These are phyloP conservation scores for Galago senegalensis DNA, from an alignment of 2,797 vertebrate genomes.

Conservation along the genomic window DNA sequence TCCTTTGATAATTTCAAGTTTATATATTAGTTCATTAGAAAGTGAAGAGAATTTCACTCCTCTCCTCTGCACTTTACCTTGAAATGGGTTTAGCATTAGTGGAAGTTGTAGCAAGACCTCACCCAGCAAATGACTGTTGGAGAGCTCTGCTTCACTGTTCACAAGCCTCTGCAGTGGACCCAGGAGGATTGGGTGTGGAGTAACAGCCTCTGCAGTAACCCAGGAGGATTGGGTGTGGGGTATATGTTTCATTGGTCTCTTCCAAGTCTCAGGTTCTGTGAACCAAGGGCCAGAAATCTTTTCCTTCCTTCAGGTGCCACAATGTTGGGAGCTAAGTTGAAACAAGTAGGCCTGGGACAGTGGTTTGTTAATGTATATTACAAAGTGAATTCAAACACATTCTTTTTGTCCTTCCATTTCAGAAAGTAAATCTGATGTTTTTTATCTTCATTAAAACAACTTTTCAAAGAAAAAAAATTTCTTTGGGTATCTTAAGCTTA, in stretches of 20 bases:
- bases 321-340: not conserved
- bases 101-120: not conserved
- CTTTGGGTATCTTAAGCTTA: slow-evolving; percentile 15
- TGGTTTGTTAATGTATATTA: slow-evolving; percentile 59
- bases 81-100: not conserved
- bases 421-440: slow-evolving; percentile 78
- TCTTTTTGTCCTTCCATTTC: slow-evolving; percentile 49
- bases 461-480: slow-evolving; percentile 41
- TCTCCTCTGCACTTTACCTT: not conserved
- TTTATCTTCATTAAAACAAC: slow-evolving; percentile 48
- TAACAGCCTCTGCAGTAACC: not conserved
- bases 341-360: not conserved
- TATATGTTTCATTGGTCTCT: not conserved
- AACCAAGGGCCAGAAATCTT: not conserved
- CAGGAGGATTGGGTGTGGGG: not conserved
- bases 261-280: not conserved
- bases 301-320: not conserved
- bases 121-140: not conserved
- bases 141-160: not conserved
- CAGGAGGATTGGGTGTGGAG: too few species aligned
- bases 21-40: slow-evolving; percentile 46
- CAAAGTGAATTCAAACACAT: slow-evolving; percentile 55
- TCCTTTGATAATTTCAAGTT: slow-evolving; percentile 59
- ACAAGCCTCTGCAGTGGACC: not conserved
- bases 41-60: slow-evolving; percentile 24